Evolutionary conservation across 2,113 vertebrate species (phyloP).

Genomic region (Panthera tigris): DNA sequence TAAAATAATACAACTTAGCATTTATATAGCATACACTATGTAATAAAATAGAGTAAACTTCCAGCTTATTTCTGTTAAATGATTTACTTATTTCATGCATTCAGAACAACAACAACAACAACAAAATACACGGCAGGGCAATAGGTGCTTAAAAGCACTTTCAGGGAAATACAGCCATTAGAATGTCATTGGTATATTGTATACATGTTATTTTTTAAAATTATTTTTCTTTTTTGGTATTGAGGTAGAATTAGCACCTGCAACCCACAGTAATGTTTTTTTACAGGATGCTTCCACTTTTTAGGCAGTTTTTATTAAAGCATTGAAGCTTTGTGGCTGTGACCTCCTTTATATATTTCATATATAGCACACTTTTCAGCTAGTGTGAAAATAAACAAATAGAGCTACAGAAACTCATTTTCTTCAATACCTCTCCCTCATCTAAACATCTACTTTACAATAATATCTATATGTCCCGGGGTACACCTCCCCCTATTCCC

Average conservation of each 20-base stretch:
- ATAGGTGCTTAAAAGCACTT: conserved; percentile 73
- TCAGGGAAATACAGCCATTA: conserved; percentile 56
- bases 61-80: background rate
- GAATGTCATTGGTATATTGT: conserved; percentile 60
- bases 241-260: conserved; percentile 29
- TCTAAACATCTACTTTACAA: background rate
- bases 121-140: conserved; percentile 49
- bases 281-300: background rate
- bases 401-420: background rate
- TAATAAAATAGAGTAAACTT: background rate
- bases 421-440: background rate
- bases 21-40: background rate
- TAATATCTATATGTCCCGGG: background rate
- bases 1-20: background rate
- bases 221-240: conserved; percentile 61
- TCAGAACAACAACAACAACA: conserved; percentile 17
- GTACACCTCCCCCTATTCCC: accelerated
- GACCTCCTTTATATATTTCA: background rate
- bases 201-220: background rate
- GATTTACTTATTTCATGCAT: background rate
- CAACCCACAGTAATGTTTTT: conserved; percentile 34
- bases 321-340: background rate
- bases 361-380: background rate
- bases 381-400: conserved; percentile 60
- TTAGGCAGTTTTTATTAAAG: conserved; percentile 34